Conservation (phyloP, 2,888 invertebrate species). For the Rhingia campestris region DNA sequence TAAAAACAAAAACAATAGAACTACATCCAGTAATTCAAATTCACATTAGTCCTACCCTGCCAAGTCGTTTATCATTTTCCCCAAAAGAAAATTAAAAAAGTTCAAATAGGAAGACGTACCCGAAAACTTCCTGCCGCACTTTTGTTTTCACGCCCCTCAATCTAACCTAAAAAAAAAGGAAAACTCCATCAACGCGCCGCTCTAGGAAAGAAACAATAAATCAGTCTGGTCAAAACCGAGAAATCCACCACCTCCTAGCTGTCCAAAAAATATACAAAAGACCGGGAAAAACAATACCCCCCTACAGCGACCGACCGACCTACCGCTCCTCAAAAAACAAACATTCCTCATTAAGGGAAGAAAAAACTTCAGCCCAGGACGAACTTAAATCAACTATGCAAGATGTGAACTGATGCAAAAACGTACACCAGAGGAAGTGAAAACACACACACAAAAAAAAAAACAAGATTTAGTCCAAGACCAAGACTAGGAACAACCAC, state of each 20-base stretch:
- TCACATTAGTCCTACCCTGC: slow-evolving; percentile 65
- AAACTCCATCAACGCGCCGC: slow-evolving; percentile 62
- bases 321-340: slow-evolving; percentile 26
- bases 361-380: slow-evolving; percentile 20
- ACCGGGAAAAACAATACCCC: slow-evolving; percentile 23
- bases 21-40: slow-evolving; percentile 68
- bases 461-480: background rate
- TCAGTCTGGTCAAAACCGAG: slow-evolving; percentile 66
- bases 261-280: slow-evolving; percentile 38
- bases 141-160: slow-evolving; percentile 24
- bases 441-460: slow-evolving; percentile 15
- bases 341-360: slow-evolving; percentile 56
- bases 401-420: slow-evolving; percentile 33
- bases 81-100: slow-evolving; percentile 61
- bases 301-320: background rate
- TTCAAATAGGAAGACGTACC: slow-evolving; percentile 6
- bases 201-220: slow-evolving; percentile 69
- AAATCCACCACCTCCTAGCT: slow-evolving; percentile 9
- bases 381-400: slow-evolving; percentile 57
- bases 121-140: slow-evolving; percentile 49
- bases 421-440: slow-evolving; percentile 8
- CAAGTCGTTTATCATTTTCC: slow-evolving; percentile 69
- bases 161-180: slow-evolving; percentile 7
- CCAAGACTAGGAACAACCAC: background rate
- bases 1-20: slow-evolving; percentile 38